These are phyloP conservation scores for Drosophila sturtevanti DNA, from an alignment of 1,140 invertebrate genomes.

Conservation along the genomic window DNA sequence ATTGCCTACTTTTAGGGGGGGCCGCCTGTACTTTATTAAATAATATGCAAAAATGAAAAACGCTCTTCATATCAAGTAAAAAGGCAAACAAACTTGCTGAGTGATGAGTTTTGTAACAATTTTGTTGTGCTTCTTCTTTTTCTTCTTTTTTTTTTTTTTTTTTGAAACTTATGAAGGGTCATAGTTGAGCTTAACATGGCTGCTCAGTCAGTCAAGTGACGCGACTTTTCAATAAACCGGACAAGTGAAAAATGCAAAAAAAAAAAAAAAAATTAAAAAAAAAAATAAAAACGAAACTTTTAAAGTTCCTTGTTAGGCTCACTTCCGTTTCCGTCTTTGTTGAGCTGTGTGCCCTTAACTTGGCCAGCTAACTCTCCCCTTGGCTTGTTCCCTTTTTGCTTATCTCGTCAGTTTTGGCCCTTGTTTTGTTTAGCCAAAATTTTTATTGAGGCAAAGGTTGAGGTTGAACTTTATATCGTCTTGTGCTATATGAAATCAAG, in stretches of 20 bases:
- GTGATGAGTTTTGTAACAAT: background rate
- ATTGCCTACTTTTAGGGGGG: too few species aligned
- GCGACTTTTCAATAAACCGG: conserved; percentile 20
- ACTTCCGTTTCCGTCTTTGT: conserved; percentile 67
- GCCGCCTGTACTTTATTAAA: too few species aligned
- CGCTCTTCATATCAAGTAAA: too few species aligned
- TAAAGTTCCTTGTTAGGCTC: conserved; percentile 76
- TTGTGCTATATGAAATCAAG: too few species aligned
- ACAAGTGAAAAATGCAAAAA: too few species aligned
- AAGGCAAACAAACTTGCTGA: too few species aligned
- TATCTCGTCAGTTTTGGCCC: background rate
- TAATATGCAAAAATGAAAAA: too few species aligned
- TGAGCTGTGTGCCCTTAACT: background rate
- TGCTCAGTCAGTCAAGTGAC: background rate
- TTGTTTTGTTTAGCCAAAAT: background rate
- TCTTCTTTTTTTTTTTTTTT: too few species aligned
- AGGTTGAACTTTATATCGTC: too few species aligned
- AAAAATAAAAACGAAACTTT: conserved; percentile 56
- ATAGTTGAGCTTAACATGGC: background rate
- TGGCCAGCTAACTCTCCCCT: background rate
- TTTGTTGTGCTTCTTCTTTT: too few species aligned
- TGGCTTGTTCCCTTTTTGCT: background rate
- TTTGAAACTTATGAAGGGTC: background rate
- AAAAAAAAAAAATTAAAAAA: too few species aligned
- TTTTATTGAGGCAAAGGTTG: background rate